phyloP scores from a whole-genome alignment of 2,888 invertebrate genomes.

The Oscheius myriophilus region DNA sequence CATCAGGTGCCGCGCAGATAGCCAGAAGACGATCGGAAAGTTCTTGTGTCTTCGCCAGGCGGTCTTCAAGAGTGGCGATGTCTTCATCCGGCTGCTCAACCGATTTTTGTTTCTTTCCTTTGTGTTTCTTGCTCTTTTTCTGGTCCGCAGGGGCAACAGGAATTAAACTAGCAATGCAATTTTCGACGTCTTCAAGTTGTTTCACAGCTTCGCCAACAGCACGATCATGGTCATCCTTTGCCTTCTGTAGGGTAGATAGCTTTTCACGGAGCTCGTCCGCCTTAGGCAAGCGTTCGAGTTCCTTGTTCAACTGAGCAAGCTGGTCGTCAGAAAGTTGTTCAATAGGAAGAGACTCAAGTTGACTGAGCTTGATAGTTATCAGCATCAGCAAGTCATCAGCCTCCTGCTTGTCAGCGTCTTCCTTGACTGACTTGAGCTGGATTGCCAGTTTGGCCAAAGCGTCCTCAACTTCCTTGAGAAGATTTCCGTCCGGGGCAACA shows the following conservation, averaged over 20 bases:
- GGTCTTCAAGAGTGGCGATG: constrained; percentile 16
- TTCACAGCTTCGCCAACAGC: constrained; percentile 5
- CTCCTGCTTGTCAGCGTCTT: constrained; percentile 39
- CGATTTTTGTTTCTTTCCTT: constrained; percentile 27
- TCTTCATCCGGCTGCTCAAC: constrained; percentile 4
- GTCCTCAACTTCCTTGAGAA: constrained; percentile 42
- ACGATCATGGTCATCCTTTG: constrained; percentile 33
- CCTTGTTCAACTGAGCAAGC: constrained; percentile 30
- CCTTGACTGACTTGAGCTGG: constrained; percentile 39
- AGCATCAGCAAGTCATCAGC: constrained; percentile 40
- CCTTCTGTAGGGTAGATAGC: constrained; percentile 33
- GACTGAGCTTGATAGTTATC: constrained; percentile 40
- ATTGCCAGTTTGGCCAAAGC: constrained; percentile 37
- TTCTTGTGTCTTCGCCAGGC: constrained; percentile 16
- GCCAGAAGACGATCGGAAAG: constrained; percentile 12
- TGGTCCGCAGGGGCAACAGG: constrained; percentile 11
- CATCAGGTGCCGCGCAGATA: constrained; percentile 3
- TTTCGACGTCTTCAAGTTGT: constrained; percentile 25
- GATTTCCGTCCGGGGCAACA: constrained; percentile 38
- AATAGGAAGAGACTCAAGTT: constrained; percentile 40
- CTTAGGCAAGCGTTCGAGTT: constrained; percentile 37
- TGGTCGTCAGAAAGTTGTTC: constrained; percentile 18
- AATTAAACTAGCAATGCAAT: constrained; percentile 39
- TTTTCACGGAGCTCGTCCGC: constrained; percentile 42
- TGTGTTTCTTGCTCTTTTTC: constrained; percentile 31